phyloP scores from a whole-genome alignment of 2,888 invertebrate species.

The Eumacrocentrus americanus region DNA sequence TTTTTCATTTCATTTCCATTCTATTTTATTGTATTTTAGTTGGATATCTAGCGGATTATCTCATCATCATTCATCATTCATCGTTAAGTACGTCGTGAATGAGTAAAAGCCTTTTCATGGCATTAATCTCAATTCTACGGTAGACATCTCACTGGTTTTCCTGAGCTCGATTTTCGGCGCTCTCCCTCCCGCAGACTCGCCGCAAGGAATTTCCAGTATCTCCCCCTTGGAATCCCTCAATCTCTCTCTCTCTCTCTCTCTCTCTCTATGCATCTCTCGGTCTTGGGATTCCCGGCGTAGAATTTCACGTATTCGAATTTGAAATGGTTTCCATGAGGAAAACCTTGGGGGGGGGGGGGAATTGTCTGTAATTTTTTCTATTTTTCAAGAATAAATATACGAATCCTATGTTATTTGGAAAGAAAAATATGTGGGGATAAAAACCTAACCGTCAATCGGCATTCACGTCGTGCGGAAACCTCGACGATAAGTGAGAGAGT shows the following conservation, averaged over 20 bases:
- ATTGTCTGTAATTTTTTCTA: not conserved
- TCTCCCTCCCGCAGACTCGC: constrained; percentile 12
- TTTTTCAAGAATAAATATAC: not conserved
- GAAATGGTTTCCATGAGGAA: constrained; percentile 33
- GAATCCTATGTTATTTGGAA: not conserved
- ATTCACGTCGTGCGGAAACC: constrained; percentile 20
- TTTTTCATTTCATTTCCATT: no score
- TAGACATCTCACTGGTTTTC: constrained; percentile 8
- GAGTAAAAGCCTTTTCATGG: not conserved
- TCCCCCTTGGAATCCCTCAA: constrained; percentile 31
- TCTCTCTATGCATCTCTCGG: constrained; percentile 10
- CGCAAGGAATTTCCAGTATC: constrained; percentile 28
- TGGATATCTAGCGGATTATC: no score
- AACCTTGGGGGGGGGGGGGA: not conserved
- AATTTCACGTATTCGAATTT: constrained; percentile 42
- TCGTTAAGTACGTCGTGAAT: no score
- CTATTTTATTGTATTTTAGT: no score
- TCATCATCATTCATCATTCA: no score
- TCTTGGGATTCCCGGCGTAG: constrained; percentile 24
- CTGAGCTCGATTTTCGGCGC: constrained; percentile 5
- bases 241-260: constrained; percentile 24
- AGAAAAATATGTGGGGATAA: not conserved
- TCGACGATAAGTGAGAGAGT: not conserved
- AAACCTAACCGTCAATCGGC: constrained; percentile 20
- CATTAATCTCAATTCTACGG: constrained; percentile 20